A percentile compares a stretch with the other conserved stretches of the same genome.
These are phyloP conservation scores for Rutilus rutilus DNA, from an alignment of 2,113 vertebrate genomes.

Conservation along the genomic window DNA sequence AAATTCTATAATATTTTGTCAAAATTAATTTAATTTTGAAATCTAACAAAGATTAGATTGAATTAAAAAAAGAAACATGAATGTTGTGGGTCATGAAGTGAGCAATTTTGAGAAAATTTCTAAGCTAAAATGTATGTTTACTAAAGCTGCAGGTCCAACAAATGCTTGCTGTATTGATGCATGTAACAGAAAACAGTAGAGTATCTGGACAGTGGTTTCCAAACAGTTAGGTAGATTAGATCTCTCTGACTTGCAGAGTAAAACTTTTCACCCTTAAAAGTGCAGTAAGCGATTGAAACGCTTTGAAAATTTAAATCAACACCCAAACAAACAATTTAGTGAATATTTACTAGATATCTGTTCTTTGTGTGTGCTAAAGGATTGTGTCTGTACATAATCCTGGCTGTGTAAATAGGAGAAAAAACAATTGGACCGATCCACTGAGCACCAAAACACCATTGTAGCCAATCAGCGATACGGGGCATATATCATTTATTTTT, in stretches of 20 bases:
- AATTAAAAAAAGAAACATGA: background rate
- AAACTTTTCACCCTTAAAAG: background rate
- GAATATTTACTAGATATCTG: background rate
- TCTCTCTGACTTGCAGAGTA: background rate
- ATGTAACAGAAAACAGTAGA: constrained; percentile 72
- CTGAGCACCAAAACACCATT: too few species aligned
- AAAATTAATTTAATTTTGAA: background rate
- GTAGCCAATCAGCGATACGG: background rate
- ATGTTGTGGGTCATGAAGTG: background rate
- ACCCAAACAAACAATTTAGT: background rate
- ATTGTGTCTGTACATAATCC: background rate
- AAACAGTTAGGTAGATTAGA: background rate
- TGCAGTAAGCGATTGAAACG: background rate
- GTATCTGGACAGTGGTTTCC: background rate
- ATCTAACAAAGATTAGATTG: background rate
- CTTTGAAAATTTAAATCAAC: background rate
- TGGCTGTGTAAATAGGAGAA: background rate
- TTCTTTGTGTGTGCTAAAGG: background rate
- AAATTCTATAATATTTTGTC: background rate
- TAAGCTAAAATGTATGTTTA: constrained; percentile 52
- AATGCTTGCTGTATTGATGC: constrained; percentile 71
- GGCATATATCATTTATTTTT: too few species aligned
- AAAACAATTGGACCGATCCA: background rate
- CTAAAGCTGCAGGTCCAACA: constrained; percentile 61
- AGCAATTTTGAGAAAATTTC: background rate